Evolutionary conservation across 2,113 vertebrate species (phyloP), one percentile per base, ranked within the genome.

Genomic region (Ptyas mucosa): DNA sequence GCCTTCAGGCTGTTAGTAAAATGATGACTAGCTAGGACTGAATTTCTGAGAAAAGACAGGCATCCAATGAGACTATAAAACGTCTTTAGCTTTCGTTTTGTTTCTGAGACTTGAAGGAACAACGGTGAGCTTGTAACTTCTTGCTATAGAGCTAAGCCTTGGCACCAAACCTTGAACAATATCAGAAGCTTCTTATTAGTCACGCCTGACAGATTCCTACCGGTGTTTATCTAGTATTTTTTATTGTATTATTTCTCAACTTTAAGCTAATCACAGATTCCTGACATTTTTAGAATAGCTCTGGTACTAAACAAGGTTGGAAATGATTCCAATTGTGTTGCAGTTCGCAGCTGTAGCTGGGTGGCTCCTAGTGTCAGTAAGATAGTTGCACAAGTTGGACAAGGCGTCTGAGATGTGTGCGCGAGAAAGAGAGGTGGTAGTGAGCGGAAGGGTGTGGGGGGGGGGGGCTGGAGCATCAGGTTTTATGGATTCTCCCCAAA

Each of bases 371-470:
- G 86, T n/a, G 51, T 9, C 26, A 87, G 7, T 21, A 10, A n/a
- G 86, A 87, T 15, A 52, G 85, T 26, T 51, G 18, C 6, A 29
- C 85, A 29, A 52, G 10, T 29, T 87, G 46, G 49, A 8, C 12
- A 29, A 87, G 49, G 24, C 0, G 8, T 81, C 34, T 21, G 69
- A 81, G 69, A 81, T 2, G 15, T 39, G 69, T 39, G 34, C 8
- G 34, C 5, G 15, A 20, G 34, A 39, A 34, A 75, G 18, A 81
- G 34, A 81, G 75, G 4, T 3, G 2, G 64, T 75, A 75, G 5
- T 69, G 29, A 18, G 58, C 2, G 8, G 7, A 3, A 5, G 5
- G 54, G 54, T 1, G 21, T 0, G 7, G 0, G 2, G 55, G 2
- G 55, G 20, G 26, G 26, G 58, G 4, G 26, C 3, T 29, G 58